Evolutionary conservation across 2,888 invertebrate species (phyloP), one percentile per base, ranked within the genome.

Genomic region (Sinopyrophorus schimmeli): DNA sequence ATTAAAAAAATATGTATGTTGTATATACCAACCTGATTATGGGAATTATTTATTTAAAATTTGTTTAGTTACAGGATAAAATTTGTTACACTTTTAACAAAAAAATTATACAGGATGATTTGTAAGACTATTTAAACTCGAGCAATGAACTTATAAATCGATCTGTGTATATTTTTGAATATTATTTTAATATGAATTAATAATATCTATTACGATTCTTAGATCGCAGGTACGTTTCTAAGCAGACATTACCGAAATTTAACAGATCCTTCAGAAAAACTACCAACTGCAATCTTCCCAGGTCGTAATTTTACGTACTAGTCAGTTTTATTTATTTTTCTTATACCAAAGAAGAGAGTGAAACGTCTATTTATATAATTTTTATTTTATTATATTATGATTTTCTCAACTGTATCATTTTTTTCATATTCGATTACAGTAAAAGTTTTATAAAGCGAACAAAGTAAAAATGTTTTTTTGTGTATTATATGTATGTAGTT

Each of bases 201-300:
- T 10, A 6, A n/a, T 6, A n/a, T 5, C 11, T 21, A 38, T 7
- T 9, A 7, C 7, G 27, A 26, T 35, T 49, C 42, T 3, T 80
- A 92, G 91, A 80, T 92, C 68, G 81, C 89, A 71, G 91, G 91
- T 67, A 85, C 89, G 62, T 83, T 89, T 75, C 77, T 89, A 71
- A 86, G 89, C 56, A 83, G 86, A 70, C 83, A 82, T 62, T 91
- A 87, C 75, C 83, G 89, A 69, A 90, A 91, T 75, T 86, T 86
- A 72, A 81, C 85, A 47, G 85, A 89, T 75, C 87, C 88, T 48
- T 77, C 79, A 66, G 81, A 85, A 73, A 80, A 83, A 66, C 55
- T 53, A 38, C 82, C 86, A 43, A 85, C 85, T 63, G 86, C 87
- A 64, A 78, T 87, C 64, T 87, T 87, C 72, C 86, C 86, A 51